Evolutionary conservation across 2,888 invertebrate species (phyloP).

Genomic region (Alloscopus bannaensis): DNA sequence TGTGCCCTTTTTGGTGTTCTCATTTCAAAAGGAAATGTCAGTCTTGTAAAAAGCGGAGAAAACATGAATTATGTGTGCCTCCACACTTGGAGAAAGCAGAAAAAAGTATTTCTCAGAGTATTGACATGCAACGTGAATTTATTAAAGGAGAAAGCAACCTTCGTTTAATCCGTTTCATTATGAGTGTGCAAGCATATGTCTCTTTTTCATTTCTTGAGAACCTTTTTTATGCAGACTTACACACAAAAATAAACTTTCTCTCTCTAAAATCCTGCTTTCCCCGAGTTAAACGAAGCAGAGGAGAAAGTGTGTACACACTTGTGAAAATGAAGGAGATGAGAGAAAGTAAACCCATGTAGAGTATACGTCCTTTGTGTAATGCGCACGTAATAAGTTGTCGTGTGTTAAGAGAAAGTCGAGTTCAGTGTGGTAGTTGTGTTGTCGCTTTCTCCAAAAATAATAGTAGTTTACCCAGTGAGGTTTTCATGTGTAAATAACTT

Average conservation of each 20-base stretch:
- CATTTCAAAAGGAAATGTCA: conserved; percentile 46
- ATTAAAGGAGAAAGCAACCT: conserved; percentile 24
- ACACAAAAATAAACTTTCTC: no score
- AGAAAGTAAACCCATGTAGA: no score
- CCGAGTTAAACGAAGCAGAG: no score
- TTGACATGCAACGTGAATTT: conserved; percentile 48
- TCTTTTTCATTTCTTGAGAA: no score
- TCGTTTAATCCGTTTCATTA: no score
- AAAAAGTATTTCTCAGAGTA: conserved; percentile 47
- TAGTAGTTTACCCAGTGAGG: conserved; percentile 40
- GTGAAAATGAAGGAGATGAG: no score
- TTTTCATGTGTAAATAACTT: conserved; percentile 55
- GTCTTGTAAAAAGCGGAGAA: conserved; percentile 41
- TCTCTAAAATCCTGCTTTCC: background rate
- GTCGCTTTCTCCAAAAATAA: conserved; percentile 35
- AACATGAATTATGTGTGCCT: conserved; percentile 18
- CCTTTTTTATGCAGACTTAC: no score
- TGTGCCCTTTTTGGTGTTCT: background rate
- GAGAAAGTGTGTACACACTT: background rate
- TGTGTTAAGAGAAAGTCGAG: no score
- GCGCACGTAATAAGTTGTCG: no score
- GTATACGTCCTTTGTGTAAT: no score
- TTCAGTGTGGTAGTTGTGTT: no score
- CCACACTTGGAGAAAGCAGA: background rate
- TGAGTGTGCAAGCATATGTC: no score